A percentile compares a stretch with the other conserved stretches of the same genome.
phyloP scores from a whole-genome alignment of 1,140 invertebrate genomes.

The Pseudomyrmex dendroicus region DNA sequence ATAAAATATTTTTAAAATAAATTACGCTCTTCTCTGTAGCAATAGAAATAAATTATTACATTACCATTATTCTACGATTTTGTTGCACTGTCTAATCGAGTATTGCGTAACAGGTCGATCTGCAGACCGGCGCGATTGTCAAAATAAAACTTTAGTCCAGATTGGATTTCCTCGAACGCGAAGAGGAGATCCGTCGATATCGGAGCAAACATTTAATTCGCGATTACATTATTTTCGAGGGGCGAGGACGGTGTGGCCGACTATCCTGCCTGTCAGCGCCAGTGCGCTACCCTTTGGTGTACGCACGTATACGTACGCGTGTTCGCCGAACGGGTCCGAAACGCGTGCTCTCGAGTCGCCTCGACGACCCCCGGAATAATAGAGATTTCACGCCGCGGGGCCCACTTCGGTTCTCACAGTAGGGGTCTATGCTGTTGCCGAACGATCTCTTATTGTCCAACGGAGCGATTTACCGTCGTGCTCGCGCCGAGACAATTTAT shows the following conservation, averaged over 20 bases:
- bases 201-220: constrained; percentile 83
- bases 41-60: not conserved
- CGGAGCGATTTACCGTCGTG: not conserved
- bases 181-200: constrained; percentile 53
- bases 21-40: too few relatives aligned
- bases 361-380: constrained; percentile 80
- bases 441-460: constrained; percentile 74
- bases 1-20: not conserved
- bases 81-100: not conserved
- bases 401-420: constrained; percentile 84
- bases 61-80: not conserved
- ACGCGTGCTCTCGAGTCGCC: constrained; percentile 69
- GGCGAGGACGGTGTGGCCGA: constrained; percentile 62
- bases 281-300: constrained; percentile 69
- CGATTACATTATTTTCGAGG: constrained; percentile 81
- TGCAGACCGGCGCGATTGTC: not conserved
- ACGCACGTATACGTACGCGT: constrained; percentile 26
- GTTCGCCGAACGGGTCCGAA: constrained; percentile 35
- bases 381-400: constrained; percentile 85
- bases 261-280: constrained; percentile 79
- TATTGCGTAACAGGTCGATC: not conserved
- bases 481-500: constrained; percentile 32
- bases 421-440: constrained; percentile 72
- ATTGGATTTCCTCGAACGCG: constrained; percentile 16
- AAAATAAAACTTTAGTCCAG: constrained; percentile 21